Base-by-base conservation (phyloP, 2,888 invertebrate genomes). In the Sarcophaga variegata region DNA sequence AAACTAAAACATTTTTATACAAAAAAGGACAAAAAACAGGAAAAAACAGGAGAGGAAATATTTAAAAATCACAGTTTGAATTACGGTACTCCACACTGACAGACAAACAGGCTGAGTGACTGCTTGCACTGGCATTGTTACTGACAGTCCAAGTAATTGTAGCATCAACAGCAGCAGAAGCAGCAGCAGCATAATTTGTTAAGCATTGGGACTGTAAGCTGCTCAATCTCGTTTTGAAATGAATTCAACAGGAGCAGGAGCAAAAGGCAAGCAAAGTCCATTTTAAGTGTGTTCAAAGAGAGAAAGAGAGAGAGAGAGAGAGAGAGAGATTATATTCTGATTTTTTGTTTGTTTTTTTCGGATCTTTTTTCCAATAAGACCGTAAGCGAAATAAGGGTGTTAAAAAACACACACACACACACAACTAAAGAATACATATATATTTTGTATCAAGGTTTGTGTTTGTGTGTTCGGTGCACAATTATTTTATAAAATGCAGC, bases 301-400 rank as follows among this genome's bases (percentile, higher is more conserved):
- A 37, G 37, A 37, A 6, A 37, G 37, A 37, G 37, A 37, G 37
- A 37, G 37, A 37, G 37, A 37, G 37, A 37, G 37, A 8, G 8
- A 37, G 1, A 37, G 8, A 37, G 37, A 27, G 4, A 5, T 27
- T 27, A 4, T 27, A 5, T 27, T 27, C 5, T 5, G 27, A 27
- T 37, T 37, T 37, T 6, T 6, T 6, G 1, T 37, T 37, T 27
- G 27, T 4, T 27, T 27, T 27, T 27, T 27, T 27, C 4, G 3
- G 4, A 5, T 27, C 4, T 37, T 37, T 78, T 70, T 66, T 69
- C 59, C 45, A 60, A 62, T 22, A 17, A 67, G 62, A 66, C 80
- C 77, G 60, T 47, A 81, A 81, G 72, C 80, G 83, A 83, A 80
- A 83, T 86, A 83, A 77, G 64, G 77, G 69, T 77, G 69, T 63